phyloP scores from a whole-genome alignment of 2,113 vertebrate genomes.

The Desmodus rotundus region DNA sequence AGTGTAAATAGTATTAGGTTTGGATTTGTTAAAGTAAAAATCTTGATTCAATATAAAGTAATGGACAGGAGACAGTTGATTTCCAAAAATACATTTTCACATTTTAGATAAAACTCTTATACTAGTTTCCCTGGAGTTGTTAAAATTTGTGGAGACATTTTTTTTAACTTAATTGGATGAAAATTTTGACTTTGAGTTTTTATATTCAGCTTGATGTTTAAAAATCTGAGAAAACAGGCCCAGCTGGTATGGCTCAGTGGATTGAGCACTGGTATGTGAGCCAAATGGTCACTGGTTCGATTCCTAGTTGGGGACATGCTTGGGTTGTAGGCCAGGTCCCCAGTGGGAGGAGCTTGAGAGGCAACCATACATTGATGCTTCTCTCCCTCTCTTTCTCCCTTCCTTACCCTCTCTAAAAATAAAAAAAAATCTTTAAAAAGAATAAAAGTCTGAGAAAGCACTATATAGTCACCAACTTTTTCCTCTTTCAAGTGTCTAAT shows the following conservation, averaged over 20 bases:
- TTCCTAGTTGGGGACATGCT: no score
- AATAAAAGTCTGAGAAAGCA: background rate
- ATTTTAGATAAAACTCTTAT: constrained; percentile 28
- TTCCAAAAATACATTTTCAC: background rate
- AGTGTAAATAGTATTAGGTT: no score
- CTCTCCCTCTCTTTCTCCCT: background rate
- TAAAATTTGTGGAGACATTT: background rate
- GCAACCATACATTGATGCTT: background rate
- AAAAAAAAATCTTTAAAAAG: background rate
- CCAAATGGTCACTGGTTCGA: no score
- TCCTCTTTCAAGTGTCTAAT: background rate
- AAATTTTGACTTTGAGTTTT: background rate
- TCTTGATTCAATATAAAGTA: background rate
- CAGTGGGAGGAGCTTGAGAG: no score
- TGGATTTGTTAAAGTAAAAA: background rate
- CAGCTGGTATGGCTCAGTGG: no score
- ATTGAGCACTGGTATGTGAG: no score
- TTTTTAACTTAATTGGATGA: background rate
- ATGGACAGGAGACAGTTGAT: background rate
- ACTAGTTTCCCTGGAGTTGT: background rate
- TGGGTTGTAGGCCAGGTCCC: no score
- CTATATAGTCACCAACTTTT: background rate
- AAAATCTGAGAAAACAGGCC: background rate
- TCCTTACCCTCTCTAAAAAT: background rate
- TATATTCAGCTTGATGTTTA: background rate